Conservation (phyloP, 2,888 invertebrate species). For the Ennomos fuscantarius region DNA sequence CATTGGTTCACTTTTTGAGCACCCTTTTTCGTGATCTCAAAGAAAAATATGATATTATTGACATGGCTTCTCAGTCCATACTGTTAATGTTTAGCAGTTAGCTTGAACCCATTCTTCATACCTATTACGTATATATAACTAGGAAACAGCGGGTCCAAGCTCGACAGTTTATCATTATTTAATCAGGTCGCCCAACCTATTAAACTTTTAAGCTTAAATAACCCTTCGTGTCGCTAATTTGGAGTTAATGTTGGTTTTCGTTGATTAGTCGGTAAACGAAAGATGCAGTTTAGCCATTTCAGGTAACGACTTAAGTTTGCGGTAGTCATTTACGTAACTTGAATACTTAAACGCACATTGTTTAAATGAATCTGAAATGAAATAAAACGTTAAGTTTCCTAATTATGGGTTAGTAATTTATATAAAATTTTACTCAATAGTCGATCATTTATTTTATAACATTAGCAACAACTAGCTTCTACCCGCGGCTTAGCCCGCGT, state of each 20-base stretch:
- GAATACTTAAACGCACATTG: neutral
- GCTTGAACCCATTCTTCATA: neutral
- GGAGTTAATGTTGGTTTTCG: slow-evolving; percentile 7
- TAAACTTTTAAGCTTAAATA: slow-evolving; percentile 23
- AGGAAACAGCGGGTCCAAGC: slow-evolving; percentile 4
- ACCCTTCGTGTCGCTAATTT: slow-evolving; percentile 12
- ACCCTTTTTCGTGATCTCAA: too few relatives aligned
- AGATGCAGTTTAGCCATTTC: slow-evolving; percentile 21
- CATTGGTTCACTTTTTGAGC: too few relatives aligned
- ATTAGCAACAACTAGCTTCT: too few relatives aligned
- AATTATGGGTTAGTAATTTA: too few relatives aligned
- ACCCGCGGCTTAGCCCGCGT: too few relatives aligned
- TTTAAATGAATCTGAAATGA: too few relatives aligned
- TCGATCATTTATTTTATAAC: too few relatives aligned
- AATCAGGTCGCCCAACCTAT: slow-evolving; percentile 18
- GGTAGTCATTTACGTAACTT: slow-evolving; percentile 7
- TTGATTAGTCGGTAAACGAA: slow-evolving; percentile 9
- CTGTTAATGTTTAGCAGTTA: neutral
- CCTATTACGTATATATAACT: neutral
- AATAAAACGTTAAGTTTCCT: too few relatives aligned
- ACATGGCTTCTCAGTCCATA: neutral
- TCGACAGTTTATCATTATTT: slow-evolving; percentile 22
- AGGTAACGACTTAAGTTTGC: slow-evolving; percentile 16
- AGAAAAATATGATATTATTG: too few relatives aligned
- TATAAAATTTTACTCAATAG: too few relatives aligned